Base-by-base conservation (phyloP, 2,888 invertebrate species). In the Hirtodrosophila histrioides region DNA sequence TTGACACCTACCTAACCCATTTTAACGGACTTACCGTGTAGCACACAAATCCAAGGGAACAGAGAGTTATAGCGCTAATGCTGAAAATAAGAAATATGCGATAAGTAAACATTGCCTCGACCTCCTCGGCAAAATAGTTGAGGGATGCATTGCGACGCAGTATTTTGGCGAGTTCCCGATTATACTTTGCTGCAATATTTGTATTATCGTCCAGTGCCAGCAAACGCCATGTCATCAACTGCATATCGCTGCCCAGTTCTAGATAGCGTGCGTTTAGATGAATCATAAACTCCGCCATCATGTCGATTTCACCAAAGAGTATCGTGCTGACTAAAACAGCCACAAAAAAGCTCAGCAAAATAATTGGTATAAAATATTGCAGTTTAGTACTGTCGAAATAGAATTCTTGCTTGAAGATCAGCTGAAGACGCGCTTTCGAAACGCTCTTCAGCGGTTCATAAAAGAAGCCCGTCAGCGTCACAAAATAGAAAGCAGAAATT, bases 221-320 rank as follows among this genome's bases (percentile, higher is more conserved):
- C 10, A 75, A 24, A 0, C 43, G 43, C 0, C 4, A 12, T 1
- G 76, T 45, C 3, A 68, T 36, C 2, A 50, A 9, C 0, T 44
- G 51, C 3, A 89, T 54, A 31, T 90, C 88, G n/a, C 66, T 58
- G 0, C 81, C 76, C 40, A 90, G 46, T 29, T 81, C 48, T 3
- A 69, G 29, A 50, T 89, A 90, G 0, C 88, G 75, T 2, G 67
- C 79, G 68, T 90, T 89, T 11, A 90, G 63, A 40, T 90, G 88
- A 69, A 90, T 66, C 46, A 90, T 81, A 33, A 85, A 51, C 51
- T 71, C 86, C 10, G 82, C 88, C 63, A 90, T 43, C 2, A 87
- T 27, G 75, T 86, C 89, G 0, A 86, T 57, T 17, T 90, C 89
- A 3, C 75, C 85, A 0, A 82, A 69, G 1, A 88, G 36, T 11